Conservation (phyloP, 2,113 vertebrate genomes). For the Egretta garzetta region DNA sequence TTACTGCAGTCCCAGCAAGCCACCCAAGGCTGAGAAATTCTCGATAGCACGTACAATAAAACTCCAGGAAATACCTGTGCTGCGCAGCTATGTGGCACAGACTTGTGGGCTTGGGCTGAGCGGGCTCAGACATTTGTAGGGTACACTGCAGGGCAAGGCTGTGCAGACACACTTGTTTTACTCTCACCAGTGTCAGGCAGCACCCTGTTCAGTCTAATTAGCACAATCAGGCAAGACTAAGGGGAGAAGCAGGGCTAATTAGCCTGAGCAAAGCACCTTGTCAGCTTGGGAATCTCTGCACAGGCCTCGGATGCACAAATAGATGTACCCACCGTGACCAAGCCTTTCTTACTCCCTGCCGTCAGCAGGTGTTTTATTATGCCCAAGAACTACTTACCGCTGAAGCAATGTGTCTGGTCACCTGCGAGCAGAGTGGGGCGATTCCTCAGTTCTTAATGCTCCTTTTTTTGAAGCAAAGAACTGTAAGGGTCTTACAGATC, state of each 20-base stretch:
- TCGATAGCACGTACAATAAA: neutral
- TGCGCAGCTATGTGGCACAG: neutral
- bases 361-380: neutral
- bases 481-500: neutral
- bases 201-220: conserved; percentile 16
- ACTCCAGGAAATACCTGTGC: neutral
- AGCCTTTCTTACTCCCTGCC: neutral
- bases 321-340: neutral
- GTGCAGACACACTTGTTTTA: neutral
- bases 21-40: neutral
- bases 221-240: conserved; percentile 20
- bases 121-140: neutral
- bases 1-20: neutral
- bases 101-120: neutral
- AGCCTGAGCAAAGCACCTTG: conserved; percentile 30
- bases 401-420: neutral
- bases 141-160: neutral
- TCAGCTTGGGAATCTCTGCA: conserved; percentile 33
- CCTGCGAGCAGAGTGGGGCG: neutral
- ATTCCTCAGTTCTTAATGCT: neutral
- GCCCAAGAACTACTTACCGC: neutral
- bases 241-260: conserved; percentile 17
- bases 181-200: neutral
- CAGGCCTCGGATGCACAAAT: neutral
- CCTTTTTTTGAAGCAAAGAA: neutral